Conservation (phyloP, 2,797 vertebrate species). For the Gymnocypris eckloni region DNA sequence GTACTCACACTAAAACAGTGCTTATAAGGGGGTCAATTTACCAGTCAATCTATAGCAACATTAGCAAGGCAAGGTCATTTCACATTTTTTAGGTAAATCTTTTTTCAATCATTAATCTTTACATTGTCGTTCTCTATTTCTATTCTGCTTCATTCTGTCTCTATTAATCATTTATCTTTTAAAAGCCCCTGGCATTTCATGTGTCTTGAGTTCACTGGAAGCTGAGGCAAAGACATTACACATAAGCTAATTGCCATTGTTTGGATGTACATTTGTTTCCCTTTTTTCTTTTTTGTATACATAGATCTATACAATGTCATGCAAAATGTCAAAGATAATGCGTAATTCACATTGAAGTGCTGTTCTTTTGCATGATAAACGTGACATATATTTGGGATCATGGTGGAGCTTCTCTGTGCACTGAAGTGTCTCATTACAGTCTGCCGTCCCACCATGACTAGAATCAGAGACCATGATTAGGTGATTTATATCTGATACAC, state of each 20-base stretch:
- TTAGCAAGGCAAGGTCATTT: not conserved
- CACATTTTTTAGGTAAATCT: not conserved
- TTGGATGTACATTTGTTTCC: not conserved
- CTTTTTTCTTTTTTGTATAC: not conserved
- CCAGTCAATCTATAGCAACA: not conserved
- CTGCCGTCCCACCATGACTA: constrained; percentile 20
- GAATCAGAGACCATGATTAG: constrained; percentile 1
- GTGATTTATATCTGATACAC: not conserved
- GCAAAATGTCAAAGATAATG: not conserved
- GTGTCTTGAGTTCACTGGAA: not conserved
- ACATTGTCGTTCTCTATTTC: not conserved
- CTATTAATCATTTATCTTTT: constrained; percentile 4
- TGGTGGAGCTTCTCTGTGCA: constrained; percentile 27
- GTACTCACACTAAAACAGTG: not conserved
- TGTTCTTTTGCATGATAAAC: not conserved
- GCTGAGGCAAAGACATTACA: not conserved
- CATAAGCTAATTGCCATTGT: constrained; percentile 10
- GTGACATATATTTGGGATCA: constrained; percentile 51
- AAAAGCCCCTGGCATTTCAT: not conserved
- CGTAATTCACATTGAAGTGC: not conserved
- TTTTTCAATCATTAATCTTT: not conserved
- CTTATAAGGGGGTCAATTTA: not conserved
- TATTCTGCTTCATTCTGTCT: not conserved
- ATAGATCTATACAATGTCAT: not conserved
- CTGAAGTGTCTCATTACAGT: constrained; percentile 35